phyloP scores from a whole-genome alignment of 2,113 vertebrate genomes.

The Baryphthengus martii region DNA sequence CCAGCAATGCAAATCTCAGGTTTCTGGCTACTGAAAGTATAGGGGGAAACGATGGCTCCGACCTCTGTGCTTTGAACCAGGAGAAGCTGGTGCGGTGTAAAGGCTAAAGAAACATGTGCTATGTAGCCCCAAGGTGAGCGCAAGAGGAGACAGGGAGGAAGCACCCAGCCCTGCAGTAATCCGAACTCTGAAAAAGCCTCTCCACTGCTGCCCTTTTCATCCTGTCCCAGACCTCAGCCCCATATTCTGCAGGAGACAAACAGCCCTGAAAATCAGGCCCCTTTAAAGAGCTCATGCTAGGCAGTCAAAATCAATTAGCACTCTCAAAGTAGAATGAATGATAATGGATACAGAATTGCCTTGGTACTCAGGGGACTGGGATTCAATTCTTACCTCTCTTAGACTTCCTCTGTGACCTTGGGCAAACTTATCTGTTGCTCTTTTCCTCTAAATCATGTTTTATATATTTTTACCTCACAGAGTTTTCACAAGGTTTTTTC shows the following conservation, averaged over 20 bases:
- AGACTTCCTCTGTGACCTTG: constrained; percentile 52
- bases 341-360: constrained; percentile 49
- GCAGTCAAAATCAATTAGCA: constrained; percentile 66
- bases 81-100: background rate
- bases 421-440: constrained; percentile 41
- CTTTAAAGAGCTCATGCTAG: constrained; percentile 62
- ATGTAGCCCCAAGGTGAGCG: background rate
- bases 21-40: background rate
- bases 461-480: background rate
- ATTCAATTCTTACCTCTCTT: constrained; percentile 42
- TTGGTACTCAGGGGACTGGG: constrained; percentile 15
- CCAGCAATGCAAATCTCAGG: background rate
- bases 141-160: background rate
- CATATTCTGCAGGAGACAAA: constrained; percentile 44
- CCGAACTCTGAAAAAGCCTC: background rate
- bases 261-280: constrained; percentile 28
- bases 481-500: background rate
- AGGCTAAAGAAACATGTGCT: background rate
- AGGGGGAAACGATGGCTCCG: background rate
- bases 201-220: constrained; percentile 1
- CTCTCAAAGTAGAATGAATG: constrained; percentile 59
- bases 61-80: background rate
- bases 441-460: constrained; percentile 30
- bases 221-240: constrained; percentile 5
- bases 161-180: background rate